These are phyloP conservation scores for Oceanites oceanicus DNA, from an alignment of 2,113 vertebrate genomes.

Conservation along the genomic window DNA sequence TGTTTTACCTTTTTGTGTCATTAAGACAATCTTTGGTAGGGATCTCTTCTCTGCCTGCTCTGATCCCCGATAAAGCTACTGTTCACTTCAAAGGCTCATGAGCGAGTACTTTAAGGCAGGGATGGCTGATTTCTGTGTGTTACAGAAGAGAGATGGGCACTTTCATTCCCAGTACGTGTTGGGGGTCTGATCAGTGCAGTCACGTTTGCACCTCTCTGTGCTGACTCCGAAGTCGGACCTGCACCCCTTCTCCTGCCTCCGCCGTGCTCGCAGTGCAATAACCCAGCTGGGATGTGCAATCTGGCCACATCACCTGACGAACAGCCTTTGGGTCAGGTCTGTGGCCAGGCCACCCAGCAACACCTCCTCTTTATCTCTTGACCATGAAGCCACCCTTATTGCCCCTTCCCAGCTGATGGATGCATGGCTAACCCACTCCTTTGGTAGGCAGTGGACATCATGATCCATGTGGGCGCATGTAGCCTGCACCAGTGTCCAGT, in stretches of 20 bases:
- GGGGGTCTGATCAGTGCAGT: neutral
- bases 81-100: neutral
- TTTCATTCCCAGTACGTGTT: neutral
- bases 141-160: neutral
- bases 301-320: rapidly evolving
- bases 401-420: neutral
- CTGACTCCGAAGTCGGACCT: rapidly evolving
- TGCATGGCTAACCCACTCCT: neutral
- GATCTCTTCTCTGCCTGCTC: neutral
- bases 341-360: neutral
- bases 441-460: neutral
- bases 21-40: neutral
- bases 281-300: neutral
- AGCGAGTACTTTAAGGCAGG: neutral
- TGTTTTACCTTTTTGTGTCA: neutral
- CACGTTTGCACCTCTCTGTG: rapidly evolving
- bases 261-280: neutral
- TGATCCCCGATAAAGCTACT: neutral
- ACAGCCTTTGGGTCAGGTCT: neutral
- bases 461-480: rapidly evolving
- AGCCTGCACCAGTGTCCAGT: neutral
- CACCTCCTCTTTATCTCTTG: neutral
- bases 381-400: neutral
- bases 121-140: neutral
- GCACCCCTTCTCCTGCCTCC: neutral